Conservation (phyloP, 1,140 invertebrate genomes). For the Orchesella cincta region DNA sequence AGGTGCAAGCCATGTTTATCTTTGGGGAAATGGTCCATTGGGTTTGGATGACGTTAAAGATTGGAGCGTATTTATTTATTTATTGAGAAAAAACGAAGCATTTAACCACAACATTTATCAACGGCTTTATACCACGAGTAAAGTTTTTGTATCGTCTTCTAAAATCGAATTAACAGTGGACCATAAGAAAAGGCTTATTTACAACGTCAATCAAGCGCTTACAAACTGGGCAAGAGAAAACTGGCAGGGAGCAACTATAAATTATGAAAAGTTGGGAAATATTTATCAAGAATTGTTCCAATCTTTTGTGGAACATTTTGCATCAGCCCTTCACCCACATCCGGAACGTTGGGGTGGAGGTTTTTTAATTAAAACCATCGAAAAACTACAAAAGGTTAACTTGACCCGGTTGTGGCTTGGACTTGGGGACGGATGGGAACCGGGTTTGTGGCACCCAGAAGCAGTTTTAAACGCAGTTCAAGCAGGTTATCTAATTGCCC, state of each 20-base stretch:
- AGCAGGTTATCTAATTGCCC: not conserved
- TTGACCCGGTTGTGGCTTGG: not conserved
- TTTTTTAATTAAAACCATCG: not conserved
- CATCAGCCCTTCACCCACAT: not conserved
- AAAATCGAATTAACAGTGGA: not conserved
- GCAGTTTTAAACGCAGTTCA: not conserved
- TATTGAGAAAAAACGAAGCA: not conserved
- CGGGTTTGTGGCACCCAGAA: not conserved
- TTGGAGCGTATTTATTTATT: not conserved
- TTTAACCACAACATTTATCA: not conserved
- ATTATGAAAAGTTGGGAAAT: not conserved
- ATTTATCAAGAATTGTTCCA: not conserved
- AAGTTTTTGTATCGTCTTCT: not conserved
- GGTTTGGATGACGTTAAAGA: not conserved
- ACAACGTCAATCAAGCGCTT: not conserved
- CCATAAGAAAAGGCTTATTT: not conserved
- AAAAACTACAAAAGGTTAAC: not conserved
- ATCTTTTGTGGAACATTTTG: not conserved
- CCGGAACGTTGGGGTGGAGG: not conserved
- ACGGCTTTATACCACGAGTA: not conserved
- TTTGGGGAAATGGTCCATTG: not conserved
- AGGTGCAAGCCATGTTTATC: not conserved
- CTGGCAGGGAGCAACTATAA: not conserved
- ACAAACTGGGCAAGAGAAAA: not conserved
- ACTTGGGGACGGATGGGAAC: not conserved